Percentiles rank a stretch among this genome's conserved stretches.
Conservation (phyloP, 2,797 vertebrate genomes). For the Argya squamiceps region DNA sequence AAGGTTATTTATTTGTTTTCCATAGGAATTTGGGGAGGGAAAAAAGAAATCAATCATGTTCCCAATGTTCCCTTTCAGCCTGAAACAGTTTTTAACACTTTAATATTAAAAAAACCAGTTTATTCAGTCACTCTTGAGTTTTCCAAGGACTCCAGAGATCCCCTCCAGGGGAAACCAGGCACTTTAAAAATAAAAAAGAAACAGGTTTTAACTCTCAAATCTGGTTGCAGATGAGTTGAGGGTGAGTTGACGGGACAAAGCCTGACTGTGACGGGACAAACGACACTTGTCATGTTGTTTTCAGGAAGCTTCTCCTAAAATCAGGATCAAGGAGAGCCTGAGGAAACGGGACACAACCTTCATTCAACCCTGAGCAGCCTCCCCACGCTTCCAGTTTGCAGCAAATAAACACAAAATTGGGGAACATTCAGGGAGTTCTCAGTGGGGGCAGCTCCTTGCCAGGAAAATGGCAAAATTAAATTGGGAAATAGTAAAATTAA, state of each 20-base stretch:
- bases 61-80: not conserved
- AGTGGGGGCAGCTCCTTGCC: not conserved
- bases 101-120: not conserved
- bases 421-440: fast-evolving
- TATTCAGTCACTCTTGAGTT: not conserved
- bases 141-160: not conserved
- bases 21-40: fast-evolving
- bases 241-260: slow-evolving; percentile 30
- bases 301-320: slow-evolving; percentile 9
- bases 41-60: fast-evolving
- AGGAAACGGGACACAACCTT: not conserved
- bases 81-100: not conserved
- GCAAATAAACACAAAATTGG: not conserved
- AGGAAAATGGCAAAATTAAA: not conserved
- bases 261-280: not conserved
- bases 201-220: not conserved
- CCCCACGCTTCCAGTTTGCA: not conserved
- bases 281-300: not conserved
- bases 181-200: not conserved
- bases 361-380: not conserved
- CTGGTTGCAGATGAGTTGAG: not conserved
- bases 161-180: not conserved
- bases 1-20: not conserved
- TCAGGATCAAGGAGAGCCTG: slow-evolving; percentile 49
- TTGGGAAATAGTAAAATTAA: too few relatives aligned